Conservation (phyloP, 2,888 invertebrate genomes). For the Teinopalpus imperialis region DNA sequence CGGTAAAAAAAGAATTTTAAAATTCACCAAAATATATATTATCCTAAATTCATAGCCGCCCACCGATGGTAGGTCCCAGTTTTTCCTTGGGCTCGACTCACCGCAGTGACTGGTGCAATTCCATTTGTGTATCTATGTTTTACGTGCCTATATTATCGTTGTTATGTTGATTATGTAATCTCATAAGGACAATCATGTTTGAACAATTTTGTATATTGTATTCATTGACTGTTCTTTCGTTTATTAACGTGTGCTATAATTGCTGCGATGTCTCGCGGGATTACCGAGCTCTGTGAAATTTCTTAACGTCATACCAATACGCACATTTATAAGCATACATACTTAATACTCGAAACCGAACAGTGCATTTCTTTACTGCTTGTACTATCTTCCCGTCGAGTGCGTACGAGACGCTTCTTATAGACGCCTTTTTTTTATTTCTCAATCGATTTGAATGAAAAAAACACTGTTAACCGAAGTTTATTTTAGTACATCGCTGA, state of each 20-base stretch:
- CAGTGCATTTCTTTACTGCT: too few species aligned
- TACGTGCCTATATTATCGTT: slow-evolving; percentile 12
- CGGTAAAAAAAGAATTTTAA: too few species aligned
- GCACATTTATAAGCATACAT: too few species aligned
- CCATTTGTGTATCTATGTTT: slow-evolving; percentile 11
- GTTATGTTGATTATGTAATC: slow-evolving; percentile 23
- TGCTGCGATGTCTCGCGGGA: neutral
- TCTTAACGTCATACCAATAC: too few species aligned
- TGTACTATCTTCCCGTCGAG: too few species aligned
- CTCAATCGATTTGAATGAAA: too few species aligned
- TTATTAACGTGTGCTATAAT: slow-evolving; percentile 1
- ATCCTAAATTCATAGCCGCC: neutral
- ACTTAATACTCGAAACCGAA: too few species aligned
- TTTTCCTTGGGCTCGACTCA: neutral
- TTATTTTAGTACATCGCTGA: too few species aligned
- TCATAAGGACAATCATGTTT: slow-evolving; percentile 16
- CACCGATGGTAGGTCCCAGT: neutral
- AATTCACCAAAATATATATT: neutral
- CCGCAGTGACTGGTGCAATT: slow-evolving; percentile 7
- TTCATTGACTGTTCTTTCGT: slow-evolving; percentile 1
- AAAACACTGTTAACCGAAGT: too few species aligned
- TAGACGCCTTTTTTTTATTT: too few species aligned
- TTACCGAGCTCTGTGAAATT: slow-evolving; percentile 14
- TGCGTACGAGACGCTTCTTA: too few species aligned
- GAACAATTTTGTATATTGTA: slow-evolving; percentile 14